Conservation (phyloP, 2,797 vertebrate species). For the Alosa sapidissima region DNA sequence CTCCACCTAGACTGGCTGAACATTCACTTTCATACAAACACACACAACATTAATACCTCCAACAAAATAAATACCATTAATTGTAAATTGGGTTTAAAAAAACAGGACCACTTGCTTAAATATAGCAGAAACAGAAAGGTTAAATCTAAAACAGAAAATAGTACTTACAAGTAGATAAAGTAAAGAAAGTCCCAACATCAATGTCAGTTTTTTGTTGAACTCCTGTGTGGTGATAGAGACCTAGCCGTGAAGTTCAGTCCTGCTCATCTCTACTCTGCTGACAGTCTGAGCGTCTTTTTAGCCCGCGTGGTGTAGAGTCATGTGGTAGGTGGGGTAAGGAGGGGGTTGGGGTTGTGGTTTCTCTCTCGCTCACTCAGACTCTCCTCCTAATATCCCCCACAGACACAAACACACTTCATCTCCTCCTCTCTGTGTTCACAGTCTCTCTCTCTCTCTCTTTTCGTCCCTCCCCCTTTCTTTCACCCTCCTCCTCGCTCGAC, state of each 20-base stretch:
- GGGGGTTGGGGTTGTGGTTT: conserved; percentile 30
- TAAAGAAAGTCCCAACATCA: not conserved
- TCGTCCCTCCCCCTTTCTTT: conserved; percentile 8
- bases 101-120: not conserved
- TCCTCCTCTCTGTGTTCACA: not conserved
- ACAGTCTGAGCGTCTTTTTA: not conserved
- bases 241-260: not conserved
- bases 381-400: not conserved
- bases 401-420: conserved; percentile 7
- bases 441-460: not conserved
- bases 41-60: not conserved
- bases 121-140: not conserved
- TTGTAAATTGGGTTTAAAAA: not conserved
- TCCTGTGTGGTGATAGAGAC: not conserved
- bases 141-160: not conserved
- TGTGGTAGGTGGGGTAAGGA: conserved; percentile 28
- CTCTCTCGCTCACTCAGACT: not conserved
- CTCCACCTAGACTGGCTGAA: not conserved
- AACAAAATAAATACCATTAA: not conserved
- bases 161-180: not conserved
- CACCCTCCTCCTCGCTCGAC: conserved; percentile 33
- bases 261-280: not conserved
- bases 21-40: not conserved
- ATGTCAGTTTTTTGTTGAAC: not conserved
- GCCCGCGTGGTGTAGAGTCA: conserved; percentile 29